Evolutionary conservation across 2,888 invertebrate species (phyloP), one percentile per base, ranked within the genome.

Genomic region (Capitulum mitella): DNA sequence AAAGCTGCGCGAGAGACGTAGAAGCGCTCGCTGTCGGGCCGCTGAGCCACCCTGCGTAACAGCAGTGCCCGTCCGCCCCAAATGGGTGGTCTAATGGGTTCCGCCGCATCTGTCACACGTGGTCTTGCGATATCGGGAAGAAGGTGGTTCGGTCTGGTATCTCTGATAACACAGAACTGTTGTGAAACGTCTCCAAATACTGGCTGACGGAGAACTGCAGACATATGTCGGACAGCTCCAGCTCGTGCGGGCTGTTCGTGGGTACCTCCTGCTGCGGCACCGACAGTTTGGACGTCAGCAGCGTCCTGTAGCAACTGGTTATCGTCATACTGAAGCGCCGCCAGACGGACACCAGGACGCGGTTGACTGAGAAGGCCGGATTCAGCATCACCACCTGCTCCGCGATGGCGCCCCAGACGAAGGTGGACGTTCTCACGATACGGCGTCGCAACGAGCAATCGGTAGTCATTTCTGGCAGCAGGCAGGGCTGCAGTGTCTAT

Each of bases 211-310:
- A 84, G 64, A 82, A 83, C 82, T 81, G 84, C 83, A 77, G 81
- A 82, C 82, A 29, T 80, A 37, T 82, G 81, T 79, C 82, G 82
- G 82, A 82, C 81, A 75, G 81, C 81, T 29, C 32, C 79, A 58
- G 80, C 82, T 78, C 83, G 81, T 29, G 75, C 75, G 8, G 81
- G 80, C 32, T 81, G 82, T 34, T 79, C 81, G n/a, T 80, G 80
- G 19, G 77, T 86, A 10, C 85, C 88, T 61, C 87, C 90, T 75
- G 88, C 91, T n/a, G 86, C 90, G 79, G 91, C 92, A 0, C 92
- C 92, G 37, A 88, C 91, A 26, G 88, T 92, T 78, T 91, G 91
- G 8, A 92, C 92, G 85, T 91, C 91, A 82, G 92, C 92, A 16
- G 86, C 92, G 79, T 89, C 91, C 82, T 89, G 91, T 77, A 90